Conservation (phyloP, 2,797 vertebrate genomes). For the Pseudomugil tenellus region DNA sequence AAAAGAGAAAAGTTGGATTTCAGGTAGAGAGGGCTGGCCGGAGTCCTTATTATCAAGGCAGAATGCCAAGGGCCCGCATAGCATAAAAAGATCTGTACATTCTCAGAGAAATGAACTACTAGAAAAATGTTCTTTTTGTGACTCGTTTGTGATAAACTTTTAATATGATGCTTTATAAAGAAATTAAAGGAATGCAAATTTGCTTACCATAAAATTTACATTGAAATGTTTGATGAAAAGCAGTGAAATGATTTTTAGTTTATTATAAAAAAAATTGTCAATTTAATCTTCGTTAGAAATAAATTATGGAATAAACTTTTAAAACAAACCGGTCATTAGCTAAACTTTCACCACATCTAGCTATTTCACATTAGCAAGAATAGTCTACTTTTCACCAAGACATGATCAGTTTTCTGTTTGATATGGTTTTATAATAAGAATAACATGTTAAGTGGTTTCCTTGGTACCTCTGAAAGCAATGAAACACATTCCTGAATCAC, state of each 20-base stretch:
- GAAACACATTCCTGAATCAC: neutral
- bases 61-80: conserved; percentile 22
- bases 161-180: neutral
- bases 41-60: conserved; percentile 61
- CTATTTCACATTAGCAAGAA: neutral
- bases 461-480: neutral
- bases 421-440: neutral
- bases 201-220: too few species aligned
- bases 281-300: too few species aligned
- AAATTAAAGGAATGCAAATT: neutral
- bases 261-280: too few species aligned
- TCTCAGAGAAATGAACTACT: neutral
- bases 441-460: neutral
- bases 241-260: neutral
- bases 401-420: neutral
- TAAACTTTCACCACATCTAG: neutral
- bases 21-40: conserved; percentile 49
- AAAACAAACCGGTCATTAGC: neutral
- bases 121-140: neutral
- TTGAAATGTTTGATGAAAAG: neutral
- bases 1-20: conserved; percentile 56
- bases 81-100: conserved; percentile 31
- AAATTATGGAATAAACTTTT: neutral
- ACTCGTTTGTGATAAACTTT: neutral
- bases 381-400: neutral